Percentiles rank a stretch among this genome's conserved stretches.
These are phyloP conservation scores for Tinea trinotella DNA, from an alignment of 2,888 invertebrate genomes.

Conservation along the genomic window DNA sequence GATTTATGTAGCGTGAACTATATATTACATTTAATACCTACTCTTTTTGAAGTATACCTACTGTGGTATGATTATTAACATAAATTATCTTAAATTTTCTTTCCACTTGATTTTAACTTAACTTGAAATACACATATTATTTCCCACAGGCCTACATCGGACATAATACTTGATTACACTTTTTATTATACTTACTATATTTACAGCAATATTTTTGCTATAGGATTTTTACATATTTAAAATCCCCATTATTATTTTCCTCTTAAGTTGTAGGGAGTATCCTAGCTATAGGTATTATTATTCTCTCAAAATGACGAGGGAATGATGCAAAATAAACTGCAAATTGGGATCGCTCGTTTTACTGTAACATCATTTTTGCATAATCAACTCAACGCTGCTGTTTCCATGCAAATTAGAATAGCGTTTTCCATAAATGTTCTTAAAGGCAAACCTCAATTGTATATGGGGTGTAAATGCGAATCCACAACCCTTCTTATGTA, in stretches of 20 bases:
- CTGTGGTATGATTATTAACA: too few species aligned
- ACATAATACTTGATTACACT: too few species aligned
- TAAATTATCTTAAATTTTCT: too few species aligned
- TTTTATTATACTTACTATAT: too few species aligned
- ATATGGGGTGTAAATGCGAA: neutral
- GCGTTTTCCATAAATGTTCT: constrained; percentile 7
- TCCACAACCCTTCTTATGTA: neutral
- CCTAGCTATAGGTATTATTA: neutral
- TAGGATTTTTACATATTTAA: neutral
- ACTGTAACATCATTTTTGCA: constrained; percentile 45
- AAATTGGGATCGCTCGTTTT: constrained; percentile 44
- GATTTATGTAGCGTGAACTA: too few species aligned
- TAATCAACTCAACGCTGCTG: constrained; percentile 48
- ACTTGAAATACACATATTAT: too few species aligned
- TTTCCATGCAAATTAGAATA: constrained; percentile 50
- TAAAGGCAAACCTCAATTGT: constrained; percentile 6
- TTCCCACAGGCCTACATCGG: too few species aligned
- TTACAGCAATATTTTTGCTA: too few species aligned
- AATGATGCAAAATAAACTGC: constrained; percentile 36
- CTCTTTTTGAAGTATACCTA: too few species aligned
- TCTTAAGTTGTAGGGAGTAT: neutral
- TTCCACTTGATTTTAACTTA: too few species aligned
- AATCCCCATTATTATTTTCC: neutral
- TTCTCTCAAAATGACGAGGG: neutral
- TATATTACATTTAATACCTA: too few species aligned